These are phyloP conservation scores for Neogale vison DNA, from an alignment of 2,113 vertebrate species.

Conservation along the genomic window DNA sequence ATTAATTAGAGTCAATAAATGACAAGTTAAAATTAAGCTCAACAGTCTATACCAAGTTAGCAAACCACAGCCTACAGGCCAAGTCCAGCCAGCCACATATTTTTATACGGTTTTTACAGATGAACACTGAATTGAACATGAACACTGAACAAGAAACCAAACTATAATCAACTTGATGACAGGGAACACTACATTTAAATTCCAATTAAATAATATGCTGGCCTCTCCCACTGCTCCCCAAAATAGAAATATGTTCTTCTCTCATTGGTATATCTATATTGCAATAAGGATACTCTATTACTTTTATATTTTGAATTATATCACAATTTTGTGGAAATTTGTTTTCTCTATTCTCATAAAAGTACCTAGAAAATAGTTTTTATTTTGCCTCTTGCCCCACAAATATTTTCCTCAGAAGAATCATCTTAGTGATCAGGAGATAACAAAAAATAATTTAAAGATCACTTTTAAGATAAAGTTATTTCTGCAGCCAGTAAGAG, in stretches of 20 bases:
- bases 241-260: background rate
- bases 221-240: background rate
- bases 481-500: constrained; percentile 24
- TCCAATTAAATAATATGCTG: constrained; percentile 5
- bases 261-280: background rate
- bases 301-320: constrained; percentile 54
- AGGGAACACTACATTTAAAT: constrained; percentile 4
- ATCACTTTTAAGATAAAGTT: background rate
- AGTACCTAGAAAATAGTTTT: background rate
- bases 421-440: background rate
- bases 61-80: background rate
- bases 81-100: background rate
- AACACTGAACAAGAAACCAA: background rate
- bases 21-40: constrained; percentile 39
- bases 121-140: background rate
- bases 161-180: background rate
- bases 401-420: background rate
- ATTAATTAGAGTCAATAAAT: constrained; percentile 14
- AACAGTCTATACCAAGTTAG: background rate
- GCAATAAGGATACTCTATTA: background rate
- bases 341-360: background rate
- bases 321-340: constrained; percentile 18
- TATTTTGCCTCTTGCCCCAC: background rate
- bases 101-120: background rate
- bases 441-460: constrained; percentile 19